phyloP scores from a whole-genome alignment of 2,797 vertebrate genomes.

The Sciurus vulgaris region DNA sequence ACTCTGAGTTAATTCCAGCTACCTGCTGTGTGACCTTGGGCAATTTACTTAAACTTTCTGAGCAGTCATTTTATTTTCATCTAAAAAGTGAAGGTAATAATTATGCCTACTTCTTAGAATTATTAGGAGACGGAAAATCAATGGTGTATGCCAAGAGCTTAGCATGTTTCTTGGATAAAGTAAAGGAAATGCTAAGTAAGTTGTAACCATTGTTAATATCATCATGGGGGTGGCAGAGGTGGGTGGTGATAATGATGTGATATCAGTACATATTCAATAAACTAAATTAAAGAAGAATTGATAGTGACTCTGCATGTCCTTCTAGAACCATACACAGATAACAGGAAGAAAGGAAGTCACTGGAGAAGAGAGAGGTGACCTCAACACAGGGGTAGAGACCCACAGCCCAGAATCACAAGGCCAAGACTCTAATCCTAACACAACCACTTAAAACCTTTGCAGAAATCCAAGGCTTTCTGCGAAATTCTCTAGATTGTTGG shows the following conservation, averaged over 20 bases:
- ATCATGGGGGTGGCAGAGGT: background rate
- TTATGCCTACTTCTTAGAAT: background rate
- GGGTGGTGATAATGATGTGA: no score
- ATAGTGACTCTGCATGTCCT: background rate
- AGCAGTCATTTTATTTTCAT: slow-evolving; percentile 11
- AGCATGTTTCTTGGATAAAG: background rate
- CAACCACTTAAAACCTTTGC: background rate
- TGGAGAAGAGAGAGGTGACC: background rate
- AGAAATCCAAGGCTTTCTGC: background rate
- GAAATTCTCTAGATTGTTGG: background rate
- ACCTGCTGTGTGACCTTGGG: background rate
- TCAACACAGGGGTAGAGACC: background rate
- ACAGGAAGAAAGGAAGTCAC: background rate
- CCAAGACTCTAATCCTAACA: background rate
- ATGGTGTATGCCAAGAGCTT: background rate
- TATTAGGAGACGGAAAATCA: background rate
- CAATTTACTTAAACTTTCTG: slow-evolving; percentile 46
- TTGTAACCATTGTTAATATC: background rate
- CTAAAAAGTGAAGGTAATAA: background rate
- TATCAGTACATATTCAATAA: background rate
- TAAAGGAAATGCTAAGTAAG: background rate
- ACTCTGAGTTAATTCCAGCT: background rate
- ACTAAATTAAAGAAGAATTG: background rate
- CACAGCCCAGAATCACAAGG: background rate
- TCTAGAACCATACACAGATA: background rate